A percentile compares a stretch with the other conserved stretches of the same genome.
phyloP scores from a whole-genome alignment of 2,797 vertebrate genomes.

The Myotis vivesi region DNA sequence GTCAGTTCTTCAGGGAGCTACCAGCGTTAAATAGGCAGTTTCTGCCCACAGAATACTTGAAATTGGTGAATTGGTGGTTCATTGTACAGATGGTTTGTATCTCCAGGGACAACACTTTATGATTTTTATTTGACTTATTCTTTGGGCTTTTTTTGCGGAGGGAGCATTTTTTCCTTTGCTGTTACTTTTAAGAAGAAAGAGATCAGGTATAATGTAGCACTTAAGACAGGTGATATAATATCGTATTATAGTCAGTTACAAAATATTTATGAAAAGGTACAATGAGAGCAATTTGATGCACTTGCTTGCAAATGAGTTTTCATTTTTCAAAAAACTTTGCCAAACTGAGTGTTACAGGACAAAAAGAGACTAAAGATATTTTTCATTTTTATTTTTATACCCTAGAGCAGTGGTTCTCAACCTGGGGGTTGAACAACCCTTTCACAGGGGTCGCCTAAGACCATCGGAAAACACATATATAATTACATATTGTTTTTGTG shows the following conservation, averaged over 20 bases:
- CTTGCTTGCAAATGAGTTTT: not conserved
- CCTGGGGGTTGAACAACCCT: too few relatives aligned
- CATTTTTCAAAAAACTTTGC: not conserved
- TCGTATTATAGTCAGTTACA: not conserved
- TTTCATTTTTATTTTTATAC: not conserved
- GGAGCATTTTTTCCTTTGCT: constrained; percentile 34
- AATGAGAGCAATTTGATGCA: not conserved
- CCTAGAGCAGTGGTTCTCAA: too few relatives aligned
- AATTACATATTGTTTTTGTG: too few relatives aligned
- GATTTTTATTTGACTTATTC: constrained; percentile 54
- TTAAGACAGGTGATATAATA: not conserved
- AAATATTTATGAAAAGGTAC: not conserved
- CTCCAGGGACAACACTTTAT: constrained; percentile 35
- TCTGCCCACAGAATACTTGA: constrained; percentile 68
- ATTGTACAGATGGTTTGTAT: constrained; percentile 70
- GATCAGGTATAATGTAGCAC: not conserved
- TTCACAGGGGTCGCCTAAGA: too few relatives aligned
- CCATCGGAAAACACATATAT: too few relatives aligned
- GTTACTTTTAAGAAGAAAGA: not conserved
- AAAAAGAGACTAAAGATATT: not conserved
- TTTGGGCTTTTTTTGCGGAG: not conserved
- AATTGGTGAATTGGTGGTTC: constrained; percentile 54
- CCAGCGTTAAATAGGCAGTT: constrained; percentile 63
- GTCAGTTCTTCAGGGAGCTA: constrained; percentile 77
- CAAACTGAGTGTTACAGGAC: not conserved